Conservation (phyloP, 2,113 vertebrate species). For the Butorides virescens region DNA sequence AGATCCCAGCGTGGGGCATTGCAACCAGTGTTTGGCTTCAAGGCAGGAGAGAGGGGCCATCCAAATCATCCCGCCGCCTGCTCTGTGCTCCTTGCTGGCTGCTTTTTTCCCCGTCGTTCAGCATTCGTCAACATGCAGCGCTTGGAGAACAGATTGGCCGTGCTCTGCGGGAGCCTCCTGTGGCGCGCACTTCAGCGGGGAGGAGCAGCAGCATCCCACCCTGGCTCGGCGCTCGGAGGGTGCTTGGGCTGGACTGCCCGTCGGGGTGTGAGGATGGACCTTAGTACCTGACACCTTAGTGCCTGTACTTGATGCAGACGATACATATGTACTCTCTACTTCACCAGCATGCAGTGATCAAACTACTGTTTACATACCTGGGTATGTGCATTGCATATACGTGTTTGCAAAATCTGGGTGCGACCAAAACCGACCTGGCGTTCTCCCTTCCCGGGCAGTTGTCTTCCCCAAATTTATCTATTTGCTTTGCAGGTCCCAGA, state of each 20-base stretch:
- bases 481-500: not conserved
- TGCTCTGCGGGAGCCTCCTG: not conserved
- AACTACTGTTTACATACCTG: not conserved
- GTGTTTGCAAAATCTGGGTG: not conserved
- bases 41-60: not conserved
- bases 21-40: not conserved
- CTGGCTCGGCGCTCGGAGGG: not conserved
- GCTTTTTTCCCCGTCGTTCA: fast-evolving
- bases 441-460: fast-evolving
- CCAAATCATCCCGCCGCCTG: not conserved
- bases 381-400: not conserved
- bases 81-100: not conserved
- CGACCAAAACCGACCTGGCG: fast-evolving
- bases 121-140: fast-evolving
- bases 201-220: not conserved
- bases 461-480: not conserved
- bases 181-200: fast-evolving
- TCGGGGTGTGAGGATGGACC: not conserved
- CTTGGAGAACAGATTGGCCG: not conserved
- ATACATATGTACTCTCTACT: not conserved
- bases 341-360: not conserved
- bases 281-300: slow-evolving; percentile 19
- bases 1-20: not conserved
- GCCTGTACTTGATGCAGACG: not conserved
- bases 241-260: not conserved